Conservation (phyloP, 1,140 invertebrate species). For the Aphidius ervi region DNA sequence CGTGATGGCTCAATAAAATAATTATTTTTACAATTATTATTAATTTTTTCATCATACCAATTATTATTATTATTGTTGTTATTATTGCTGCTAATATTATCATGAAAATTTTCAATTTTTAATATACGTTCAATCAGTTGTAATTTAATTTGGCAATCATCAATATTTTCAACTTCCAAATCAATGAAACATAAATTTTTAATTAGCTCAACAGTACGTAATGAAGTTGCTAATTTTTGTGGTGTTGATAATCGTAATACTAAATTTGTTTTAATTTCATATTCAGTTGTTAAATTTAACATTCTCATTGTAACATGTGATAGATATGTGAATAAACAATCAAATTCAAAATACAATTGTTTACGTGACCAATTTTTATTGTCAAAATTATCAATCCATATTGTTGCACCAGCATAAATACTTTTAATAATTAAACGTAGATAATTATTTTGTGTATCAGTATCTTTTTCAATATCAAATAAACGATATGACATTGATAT, state of each 20-base stretch:
- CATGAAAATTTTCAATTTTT: slow-evolving; percentile 33
- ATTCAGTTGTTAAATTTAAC: slow-evolving; percentile 37
- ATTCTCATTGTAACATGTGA: slow-evolving; percentile 30
- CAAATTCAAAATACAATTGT: slow-evolving; percentile 26
- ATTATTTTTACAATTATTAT: neutral
- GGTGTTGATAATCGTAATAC: slow-evolving; percentile 30
- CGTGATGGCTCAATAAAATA: slow-evolving; percentile 24
- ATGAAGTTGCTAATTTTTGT: slow-evolving; percentile 36
- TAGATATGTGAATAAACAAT: slow-evolving; percentile 30
- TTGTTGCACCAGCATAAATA: slow-evolving; percentile 19
- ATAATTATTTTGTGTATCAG: slow-evolving; percentile 2
- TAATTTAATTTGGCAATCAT: slow-evolving; percentile 42
- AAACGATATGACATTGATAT: slow-evolving; percentile 15
- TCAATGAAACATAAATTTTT: slow-evolving; percentile 42
- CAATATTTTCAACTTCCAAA: slow-evolving; percentile 32
- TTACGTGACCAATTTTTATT: slow-evolving; percentile 6
- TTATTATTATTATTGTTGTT: neutral
- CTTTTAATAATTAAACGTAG: slow-evolving; percentile 4
- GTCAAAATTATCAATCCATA: slow-evolving; percentile 3
- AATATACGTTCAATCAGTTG: slow-evolving; percentile 43
- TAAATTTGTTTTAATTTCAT: slow-evolving; percentile 38
- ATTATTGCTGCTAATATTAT: slow-evolving; percentile 22
- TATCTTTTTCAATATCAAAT: neutral
- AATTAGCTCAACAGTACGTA: slow-evolving; percentile 37
- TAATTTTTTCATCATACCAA: slow-evolving; percentile 7